Evolutionary conservation across 2,888 invertebrate species (phyloP), one percentile per base, ranked within the genome.

Genomic region (Blastobasis lacticolella): DNA sequence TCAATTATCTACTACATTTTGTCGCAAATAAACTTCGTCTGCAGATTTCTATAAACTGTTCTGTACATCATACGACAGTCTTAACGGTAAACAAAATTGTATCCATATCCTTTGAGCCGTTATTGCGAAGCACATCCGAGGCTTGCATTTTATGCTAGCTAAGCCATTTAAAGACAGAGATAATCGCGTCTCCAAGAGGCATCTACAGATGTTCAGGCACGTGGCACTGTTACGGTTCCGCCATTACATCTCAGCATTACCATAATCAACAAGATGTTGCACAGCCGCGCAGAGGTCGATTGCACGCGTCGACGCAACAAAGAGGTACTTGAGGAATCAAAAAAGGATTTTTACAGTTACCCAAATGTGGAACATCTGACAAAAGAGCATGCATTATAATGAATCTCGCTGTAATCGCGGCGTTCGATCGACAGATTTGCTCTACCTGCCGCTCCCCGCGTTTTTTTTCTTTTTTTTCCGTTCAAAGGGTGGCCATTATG

Each of bases 401-500:
- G 70, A 69, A 78, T 73, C 69, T 61, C 60, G 66, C 67, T 66
- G 70, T 76, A 78, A 85, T 83, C 81, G 75, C 65, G 67, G 74
- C 63, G 67, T 69, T 74, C 68, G 77, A 85, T 84, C 80, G 64
- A 73, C 64, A 74, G 78, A 79, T 83, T 81, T 74, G 79, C 75
- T 78, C 74, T 88, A 87, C 87, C 87, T 87, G 87, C 78, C 57
- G 59, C 65, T 69, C 73, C 76, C 74, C 59, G 58, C 56, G 57
- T 79, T 86, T 77, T 82, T 84, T 79, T 71, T 67, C 61, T 62
- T 62, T 79, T 86, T 77, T 82, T 84, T 79, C 70, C 67, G 61
- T 62, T 62, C 52, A 82, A 85, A 83, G 84, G 87, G 82, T 83
- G 72, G 69, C 81, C 78, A 78, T 82, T 81, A 82, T 79, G 71